Evolutionary conservation across 2,797 vertebrate species (phyloP).

Genomic region (Lindbergichthys nudifrons): DNA sequence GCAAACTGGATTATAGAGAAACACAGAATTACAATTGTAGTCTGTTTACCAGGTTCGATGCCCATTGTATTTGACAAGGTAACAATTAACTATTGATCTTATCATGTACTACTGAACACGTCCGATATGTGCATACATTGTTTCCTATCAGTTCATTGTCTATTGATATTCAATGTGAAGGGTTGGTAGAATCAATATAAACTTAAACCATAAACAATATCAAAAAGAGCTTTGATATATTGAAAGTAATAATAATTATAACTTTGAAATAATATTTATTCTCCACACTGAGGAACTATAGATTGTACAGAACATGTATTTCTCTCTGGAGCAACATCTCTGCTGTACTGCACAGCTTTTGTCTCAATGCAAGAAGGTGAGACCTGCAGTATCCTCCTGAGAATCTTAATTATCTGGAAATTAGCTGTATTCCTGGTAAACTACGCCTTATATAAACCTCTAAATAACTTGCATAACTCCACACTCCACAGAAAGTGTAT

Average conservation of each 20-base stretch:
- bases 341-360: slow-evolving; percentile 4
- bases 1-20: not conserved
- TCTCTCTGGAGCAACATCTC: not conserved
- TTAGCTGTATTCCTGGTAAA: slow-evolving; percentile 32
- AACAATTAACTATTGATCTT: not conserved
- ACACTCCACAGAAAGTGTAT: not conserved
- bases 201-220: not conserved
- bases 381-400: not conserved
- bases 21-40: slow-evolving; percentile 6
- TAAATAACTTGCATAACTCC: slow-evolving; percentile 1
- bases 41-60: not conserved
- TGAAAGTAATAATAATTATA: not conserved
- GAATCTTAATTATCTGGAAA: slow-evolving; percentile 26
- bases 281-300: slow-evolving; percentile 1
- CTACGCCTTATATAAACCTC: slow-evolving; percentile 8
- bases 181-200: not conserved
- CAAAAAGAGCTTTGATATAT: not conserved
- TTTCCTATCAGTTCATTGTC: not conserved
- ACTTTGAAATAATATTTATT: not conserved
- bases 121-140: not conserved
- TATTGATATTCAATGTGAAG: not conserved
- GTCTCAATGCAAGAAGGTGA: slow-evolving; percentile 5
- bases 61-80: not conserved
- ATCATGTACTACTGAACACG: not conserved
- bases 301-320: not conserved